A percentile compares a stretch with the other conserved stretches of the same genome.
Conservation (phyloP, 1,140 invertebrate species). For the Drosophila auraria region DNA sequence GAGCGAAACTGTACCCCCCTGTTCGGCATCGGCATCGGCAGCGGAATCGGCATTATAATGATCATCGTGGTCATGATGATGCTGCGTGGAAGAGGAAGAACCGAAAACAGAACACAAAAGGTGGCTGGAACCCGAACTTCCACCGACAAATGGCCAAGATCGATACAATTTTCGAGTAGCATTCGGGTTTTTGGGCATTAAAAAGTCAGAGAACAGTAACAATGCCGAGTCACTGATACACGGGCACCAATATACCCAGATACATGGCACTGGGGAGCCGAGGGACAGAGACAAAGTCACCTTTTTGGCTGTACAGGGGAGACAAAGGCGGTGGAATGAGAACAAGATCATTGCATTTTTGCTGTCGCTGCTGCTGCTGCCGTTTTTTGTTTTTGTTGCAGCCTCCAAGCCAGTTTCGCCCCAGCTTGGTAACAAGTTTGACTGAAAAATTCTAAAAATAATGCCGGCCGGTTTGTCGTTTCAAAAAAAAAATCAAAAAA, state of each 20-base stretch:
- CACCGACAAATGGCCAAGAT: conserved; percentile 59
- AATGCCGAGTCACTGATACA: conserved; percentile 69
- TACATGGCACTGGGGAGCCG: conserved; percentile 20
- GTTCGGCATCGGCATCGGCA: conserved; percentile 45
- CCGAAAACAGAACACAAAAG: conserved; percentile 71
- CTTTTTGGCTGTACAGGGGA: conserved; percentile 39
- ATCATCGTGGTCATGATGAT: conserved; percentile 59
- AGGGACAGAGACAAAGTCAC: conserved; percentile 41
- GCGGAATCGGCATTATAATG: conserved; percentile 47
- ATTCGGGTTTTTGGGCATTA: conserved; percentile 74
- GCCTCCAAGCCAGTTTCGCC: conserved; percentile 69
- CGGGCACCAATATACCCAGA: conserved; percentile 33
- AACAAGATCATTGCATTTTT: conserved; percentile 79
- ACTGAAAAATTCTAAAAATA: conserved; percentile 83
- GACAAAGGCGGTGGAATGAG: conserved; percentile 54
- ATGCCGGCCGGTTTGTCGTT: conserved; percentile 80
- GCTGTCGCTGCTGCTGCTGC: conserved; percentile 27
- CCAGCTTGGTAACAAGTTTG: conserved; percentile 74
- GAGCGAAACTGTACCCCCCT: conserved; percentile 80
- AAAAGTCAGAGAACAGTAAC: conserved; percentile 80
- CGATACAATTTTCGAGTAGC: conserved; percentile 71
- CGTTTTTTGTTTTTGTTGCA: conserved; percentile 33
- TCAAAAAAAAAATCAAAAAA: conserved; percentile 53
- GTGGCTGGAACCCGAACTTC: conserved; percentile 55
- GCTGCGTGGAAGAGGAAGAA: conserved; percentile 63